phyloP scores from a whole-genome alignment of 2,113 vertebrate genomes.

The Entosphenus tridentatus region DNA sequence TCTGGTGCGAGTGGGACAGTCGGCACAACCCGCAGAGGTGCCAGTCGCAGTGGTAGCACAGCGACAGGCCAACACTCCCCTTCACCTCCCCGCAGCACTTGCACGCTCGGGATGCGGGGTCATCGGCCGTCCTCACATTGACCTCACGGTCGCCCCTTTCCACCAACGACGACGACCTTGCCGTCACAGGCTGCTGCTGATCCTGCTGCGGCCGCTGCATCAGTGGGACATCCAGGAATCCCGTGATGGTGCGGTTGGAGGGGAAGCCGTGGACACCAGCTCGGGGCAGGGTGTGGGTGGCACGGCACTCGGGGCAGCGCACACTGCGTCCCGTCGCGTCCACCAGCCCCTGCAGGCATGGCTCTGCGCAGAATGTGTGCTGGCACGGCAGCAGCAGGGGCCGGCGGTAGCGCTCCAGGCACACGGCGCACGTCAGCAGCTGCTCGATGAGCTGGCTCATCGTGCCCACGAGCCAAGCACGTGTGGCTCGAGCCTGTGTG shows the following conservation, averaged over 20 bases:
- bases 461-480: too few relatives aligned
- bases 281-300: background rate
- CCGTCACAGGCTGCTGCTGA: background rate
- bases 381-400: conserved; percentile 8
- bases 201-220: background rate
- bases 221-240: conserved; percentile 6
- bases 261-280: conserved; percentile 2
- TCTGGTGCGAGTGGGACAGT: background rate
- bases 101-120: too few relatives aligned
- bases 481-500: too few relatives aligned
- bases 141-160: background rate
- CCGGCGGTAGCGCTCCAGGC: conserved; percentile 1
- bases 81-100: too few relatives aligned
- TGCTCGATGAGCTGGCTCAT: background rate
- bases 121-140: too few relatives aligned
- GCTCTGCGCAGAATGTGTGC: conserved; percentile 7
- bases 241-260: conserved; percentile 7
- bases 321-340: background rate
- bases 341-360: background rate
- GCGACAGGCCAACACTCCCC: background rate
- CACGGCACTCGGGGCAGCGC: conserved; percentile 5
- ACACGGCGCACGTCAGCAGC: conserved; percentile 6
- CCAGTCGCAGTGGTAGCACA: background rate
- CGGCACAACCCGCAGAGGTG: background rate
- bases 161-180: background rate